Percentiles rank a stretch among this genome's conserved stretches.
These are phyloP conservation scores for Ferrisia virgata DNA, from an alignment of 2,888 invertebrate species.

Conservation along the genomic window DNA sequence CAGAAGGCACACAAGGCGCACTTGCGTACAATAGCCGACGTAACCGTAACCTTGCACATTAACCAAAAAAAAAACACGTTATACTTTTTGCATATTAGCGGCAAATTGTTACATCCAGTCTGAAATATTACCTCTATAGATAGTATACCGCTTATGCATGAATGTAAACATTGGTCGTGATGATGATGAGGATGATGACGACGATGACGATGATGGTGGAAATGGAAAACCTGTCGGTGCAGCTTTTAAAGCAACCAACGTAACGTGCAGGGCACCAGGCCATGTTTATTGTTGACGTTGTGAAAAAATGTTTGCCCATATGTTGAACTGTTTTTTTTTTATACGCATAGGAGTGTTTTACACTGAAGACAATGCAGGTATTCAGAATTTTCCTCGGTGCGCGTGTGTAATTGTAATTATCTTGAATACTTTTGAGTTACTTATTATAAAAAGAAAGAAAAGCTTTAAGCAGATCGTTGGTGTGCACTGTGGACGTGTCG, in stretches of 20 bases:
- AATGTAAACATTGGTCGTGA: conserved; percentile 12
- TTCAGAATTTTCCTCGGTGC: no score
- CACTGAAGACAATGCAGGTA: neutral
- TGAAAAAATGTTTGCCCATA: neutral
- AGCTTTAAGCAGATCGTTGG: neutral
- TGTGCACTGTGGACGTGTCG: no score
- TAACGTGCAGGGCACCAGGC: no score
- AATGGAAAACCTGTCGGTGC: neutral
- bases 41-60: conserved; percentile 4
- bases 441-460: no score
- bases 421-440: no score
- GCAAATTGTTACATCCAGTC: conserved; percentile 31
- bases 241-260: neutral
- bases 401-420: no score
- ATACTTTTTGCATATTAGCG: conserved; percentile 10
- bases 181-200: no score
- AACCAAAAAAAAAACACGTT: conserved; percentile 23
- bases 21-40: conserved; percentile 2
- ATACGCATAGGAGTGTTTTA: conserved; percentile 5
- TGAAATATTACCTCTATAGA: no score
- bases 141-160: no score
- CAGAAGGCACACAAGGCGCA: neutral
- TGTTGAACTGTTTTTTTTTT: neutral
- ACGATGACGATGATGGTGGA: no score
- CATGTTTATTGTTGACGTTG: no score